Conservation (phyloP, 2,888 invertebrate genomes). For the Fragum whitleyi region DNA sequence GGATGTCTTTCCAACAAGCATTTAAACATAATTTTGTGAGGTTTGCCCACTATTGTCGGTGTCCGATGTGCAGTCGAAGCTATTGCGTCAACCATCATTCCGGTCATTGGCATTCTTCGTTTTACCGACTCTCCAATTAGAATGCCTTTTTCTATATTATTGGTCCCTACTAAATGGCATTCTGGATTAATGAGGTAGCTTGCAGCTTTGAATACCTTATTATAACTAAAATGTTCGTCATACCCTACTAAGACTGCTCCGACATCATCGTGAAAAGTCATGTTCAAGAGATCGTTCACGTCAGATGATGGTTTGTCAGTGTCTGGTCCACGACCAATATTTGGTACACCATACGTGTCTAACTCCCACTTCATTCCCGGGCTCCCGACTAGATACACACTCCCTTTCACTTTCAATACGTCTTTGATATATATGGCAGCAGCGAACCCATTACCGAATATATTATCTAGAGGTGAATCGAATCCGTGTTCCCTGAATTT, state of each 20-base stretch:
- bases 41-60: constrained; percentile 78
- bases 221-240: constrained; percentile 95
- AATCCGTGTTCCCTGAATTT: constrained; percentile 75
- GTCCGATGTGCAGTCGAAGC: constrained; percentile 65
- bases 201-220: constrained; percentile 96
- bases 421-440: constrained; percentile 92
- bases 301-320: constrained; percentile 66
- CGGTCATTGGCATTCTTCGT: constrained; percentile 74
- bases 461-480: constrained; percentile 87
- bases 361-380: constrained; percentile 94
- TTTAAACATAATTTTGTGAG: constrained; percentile 70
- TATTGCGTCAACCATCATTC: constrained; percentile 72
- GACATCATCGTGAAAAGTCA: constrained; percentile 85
- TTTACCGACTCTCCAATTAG: constrained; percentile 44
- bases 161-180: constrained; percentile 95
- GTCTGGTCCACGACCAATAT: constrained; percentile 89
- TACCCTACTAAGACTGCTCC: constrained; percentile 97
- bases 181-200: constrained; percentile 93
- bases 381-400: constrained; percentile 93
- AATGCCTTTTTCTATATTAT: constrained; percentile 85
- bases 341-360: constrained; percentile 90
- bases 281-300: constrained; percentile 65
- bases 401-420: constrained; percentile 89
- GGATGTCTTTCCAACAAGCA: constrained; percentile 69
- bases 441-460: constrained; percentile 92